Evolutionary conservation across 1,140 invertebrate species (phyloP), one percentile per base, ranked within the genome.

Genomic region (Caenorhabditis brenneri): DNA sequence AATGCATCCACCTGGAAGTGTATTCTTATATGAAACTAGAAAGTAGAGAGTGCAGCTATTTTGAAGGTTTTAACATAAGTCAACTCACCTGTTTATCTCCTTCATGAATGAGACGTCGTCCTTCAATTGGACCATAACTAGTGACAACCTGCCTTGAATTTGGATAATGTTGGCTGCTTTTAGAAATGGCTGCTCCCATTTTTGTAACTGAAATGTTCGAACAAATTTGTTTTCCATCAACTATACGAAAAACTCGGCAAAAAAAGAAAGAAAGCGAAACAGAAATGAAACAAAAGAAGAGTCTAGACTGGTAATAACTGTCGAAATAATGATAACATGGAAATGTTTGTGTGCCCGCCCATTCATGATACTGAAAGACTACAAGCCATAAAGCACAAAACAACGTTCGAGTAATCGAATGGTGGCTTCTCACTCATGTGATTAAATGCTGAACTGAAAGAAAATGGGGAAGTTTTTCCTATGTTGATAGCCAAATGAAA

Each of bases 1-100:
- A 86, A 88, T 10, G 81, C 87, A 39, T 88, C 86, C 7, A 86
- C 81, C 78, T 80, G 48, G 27, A 80, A 80, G 9, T 49, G 15
- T 53, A 12, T 4, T 15, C 2, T 12, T 0, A 39, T n/a, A n/a
- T n/a, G n/a, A n/a, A n/a, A n/a, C n/a, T n/a, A n/a, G n/a, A n/a
- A n/a, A n/a, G n/a, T n/a, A n/a, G n/a, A n/a, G n/a, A n/a, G n/a
- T n/a, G n/a, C n/a, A n/a, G n/a, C n/a, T n/a, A 48, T 6, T 39
- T 16, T 12, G 51, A 80, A 51, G 19, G 0, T 31, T 10, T 12
- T 10, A 5, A 16, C 49, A 27, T 49, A 16, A 12, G 42, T 12
- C 12, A 31, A 24, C 16, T 49, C 24, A 81, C 81, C n/a, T 46
- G 82, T 39, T 83, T 79, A n/a, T 83, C 82, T 39, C 65, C 65